Base-by-base conservation (phyloP, 2,888 invertebrate species). In the Abrostola tripartita region DNA sequence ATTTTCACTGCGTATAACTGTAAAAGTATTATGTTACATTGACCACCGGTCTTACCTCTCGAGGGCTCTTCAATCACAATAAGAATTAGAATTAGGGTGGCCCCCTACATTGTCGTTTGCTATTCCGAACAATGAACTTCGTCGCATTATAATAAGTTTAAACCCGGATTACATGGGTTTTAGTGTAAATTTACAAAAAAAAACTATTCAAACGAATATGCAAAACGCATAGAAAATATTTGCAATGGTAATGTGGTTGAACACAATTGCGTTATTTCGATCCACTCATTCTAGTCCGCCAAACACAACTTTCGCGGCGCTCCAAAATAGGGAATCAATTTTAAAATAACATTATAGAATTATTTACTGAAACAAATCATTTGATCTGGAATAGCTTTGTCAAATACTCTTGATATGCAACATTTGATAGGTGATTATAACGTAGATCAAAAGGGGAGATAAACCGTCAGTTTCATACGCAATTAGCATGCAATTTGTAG, bases 21-120 rank as follows among this genome's bases (percentile, higher is more conserved):
- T 55, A 54, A 71, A 78, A 83, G 88, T 90, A 87, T 91, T 85
- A 84, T 82, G 84, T 92, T 90, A 86, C 89, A 81, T 81, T 92
- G 92, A 92, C 92, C 91, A 86, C 81, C 71, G 53, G 74, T 82
- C 76, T 74, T 79, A 81, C 82, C 74, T 82, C 84, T 85, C 75
- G 78, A 89, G 89, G 86, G 87, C 82, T 80, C 81, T 84, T 79
- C 72, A 86, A 79, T 81, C 62, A 77, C 68, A 76, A 78, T 75
- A 76, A 73, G 81, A 82, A 85, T 88, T 88, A 81, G 79, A 86
- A 83, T 82, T 69, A 81, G 84, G 90, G 90, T 85, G 82, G 65
- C 71, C 69, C 81, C 82, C 81, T 80, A 74, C 57, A 76, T 68
- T 71, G 61, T 74, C 24, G 47, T 49, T 41, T 50, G 37, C 51